Conservation (phyloP, 64 coral and sea anemone genomes). For the Trachythela sp. region DNA sequence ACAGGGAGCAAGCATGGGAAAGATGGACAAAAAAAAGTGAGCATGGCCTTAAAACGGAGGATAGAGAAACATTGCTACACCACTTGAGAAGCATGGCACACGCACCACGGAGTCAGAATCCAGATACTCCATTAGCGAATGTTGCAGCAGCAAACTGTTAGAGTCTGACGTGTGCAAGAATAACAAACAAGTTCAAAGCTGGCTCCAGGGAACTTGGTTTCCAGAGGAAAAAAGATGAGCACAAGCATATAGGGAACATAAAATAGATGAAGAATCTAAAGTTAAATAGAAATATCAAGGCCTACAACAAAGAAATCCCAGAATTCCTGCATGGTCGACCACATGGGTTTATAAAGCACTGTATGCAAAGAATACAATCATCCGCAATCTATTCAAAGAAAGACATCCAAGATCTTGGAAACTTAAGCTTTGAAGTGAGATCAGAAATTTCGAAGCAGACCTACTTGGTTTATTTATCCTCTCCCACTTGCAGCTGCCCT, state of each 20-base stretch:
- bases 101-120: background rate
- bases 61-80: background rate
- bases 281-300: background rate
- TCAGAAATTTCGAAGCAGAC: background rate
- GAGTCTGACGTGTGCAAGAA: background rate
- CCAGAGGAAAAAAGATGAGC: background rate
- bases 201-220: background rate
- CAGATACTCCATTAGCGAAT: background rate
- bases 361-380: background rate
- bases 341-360: constrained; percentile 31
- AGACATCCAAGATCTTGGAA: background rate
- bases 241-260: background rate
- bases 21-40: constrained; percentile 15
- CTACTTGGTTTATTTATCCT: constrained; percentile 6
- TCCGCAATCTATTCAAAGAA: background rate
- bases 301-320: constrained; percentile 5
- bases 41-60: background rate
- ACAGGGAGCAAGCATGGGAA: constrained; percentile 9
- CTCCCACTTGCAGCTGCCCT: background rate
- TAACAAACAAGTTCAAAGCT: background rate
- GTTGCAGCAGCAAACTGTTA: background rate
- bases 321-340: constrained; percentile 25
- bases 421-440: constrained; percentile 19
- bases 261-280: constrained; percentile 15
- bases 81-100: background rate